Evolutionary conservation across 2,888 invertebrate species (phyloP), one percentile per base, ranked within the genome.

Genomic region (Nemapogon koenigi): DNA sequence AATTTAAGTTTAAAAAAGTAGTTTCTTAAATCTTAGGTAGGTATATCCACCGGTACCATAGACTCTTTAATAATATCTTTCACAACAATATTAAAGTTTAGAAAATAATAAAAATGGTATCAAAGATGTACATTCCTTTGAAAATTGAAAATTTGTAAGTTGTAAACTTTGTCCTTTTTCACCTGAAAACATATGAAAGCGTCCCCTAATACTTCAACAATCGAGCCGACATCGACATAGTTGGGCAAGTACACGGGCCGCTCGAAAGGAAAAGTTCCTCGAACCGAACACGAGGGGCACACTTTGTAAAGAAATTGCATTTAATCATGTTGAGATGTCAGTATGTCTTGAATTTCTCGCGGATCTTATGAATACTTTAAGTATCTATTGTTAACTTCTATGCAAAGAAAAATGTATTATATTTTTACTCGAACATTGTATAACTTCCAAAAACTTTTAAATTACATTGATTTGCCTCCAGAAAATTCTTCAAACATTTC

Each of bases 281-380:
- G 51, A 53, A 45, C 37, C 39, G 41, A 32, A 59, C 53, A 58
- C 58, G 55, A 50, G 48, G 51, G 56, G 62, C 67, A 75, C 71
- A 70, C 66, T 73, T 75, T 55, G 52, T 57, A 56, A 73, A 73
- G 70, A 72, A 72, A 75, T 72, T 71, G 73, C 72, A 73, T 73
- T 73, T 66, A 66, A 69, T 71, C 65, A 72, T 68, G 62, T 67
- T 59, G 57, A 57, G 59, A 66, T 61, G 55, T 55, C 50, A 61
- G 61, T 60, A 62, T 61, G 71, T 63, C 69, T 68, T 61, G 53
- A 56, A 59, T 57, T 57, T 56, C 54, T 57, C 53, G 52, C 57
- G 55, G 62, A 52, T 62, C n/a, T 37, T n/a, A 19, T 33, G 11
- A 27, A 37, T 26, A 37, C 63, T 57, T 61, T 61, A 63, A 68